Base-by-base conservation (phyloP, 2,797 vertebrate genomes). In the Acestrorhynchus altus region DNA sequence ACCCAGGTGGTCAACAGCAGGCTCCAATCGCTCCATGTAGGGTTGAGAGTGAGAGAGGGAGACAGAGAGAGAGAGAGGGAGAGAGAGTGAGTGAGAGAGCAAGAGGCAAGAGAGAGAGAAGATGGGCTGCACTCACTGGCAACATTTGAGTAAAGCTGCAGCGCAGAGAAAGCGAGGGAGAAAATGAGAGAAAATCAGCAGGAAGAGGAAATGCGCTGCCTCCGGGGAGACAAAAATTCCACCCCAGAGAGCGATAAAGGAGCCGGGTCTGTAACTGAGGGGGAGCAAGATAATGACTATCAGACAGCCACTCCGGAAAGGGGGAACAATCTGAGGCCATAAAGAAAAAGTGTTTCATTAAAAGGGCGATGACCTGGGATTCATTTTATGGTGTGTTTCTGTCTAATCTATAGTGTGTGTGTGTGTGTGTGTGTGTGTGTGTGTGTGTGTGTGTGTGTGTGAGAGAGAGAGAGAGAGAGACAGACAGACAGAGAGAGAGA, bases 1-100 rank as follows among this genome's bases (percentile, higher is more conserved):
- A 73, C 51, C 39, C 70, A 59, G 70, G 52, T 78, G 77, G 63
- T 73, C 61, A 73, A 67, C 68, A 78, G 77, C 70, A 60, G 68
- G 59, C n/a, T 4, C 22, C 68, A 61, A 61, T 61, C 7, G 16
- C 59, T 61, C 31, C 28, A 77, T 42, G 59, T 65, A 65, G 39
- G 59, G 76, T 44, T 60, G 42, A 28, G 52, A 72, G 49, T 26
- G 60, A 59, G 52, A 18, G 28, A 60, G 31, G 22, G 52, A 20
- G 52, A 51, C 40, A 20, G n/a, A 52, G 49, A 52, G 49, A 52
- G 4, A 52, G 49, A 52, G 49, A 52, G 56, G 4, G 26, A 59
- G 24, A 15, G 24, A 57, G 56, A 20, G 49, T n/a, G 49, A 52
- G 49, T n/a, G 49, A 52, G 49, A 52, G 49, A 52, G 54, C 12